These are phyloP conservation scores for Diaprepes abbreviatus DNA, from an alignment of 2,888 invertebrate genomes.

Conservation along the genomic window DNA sequence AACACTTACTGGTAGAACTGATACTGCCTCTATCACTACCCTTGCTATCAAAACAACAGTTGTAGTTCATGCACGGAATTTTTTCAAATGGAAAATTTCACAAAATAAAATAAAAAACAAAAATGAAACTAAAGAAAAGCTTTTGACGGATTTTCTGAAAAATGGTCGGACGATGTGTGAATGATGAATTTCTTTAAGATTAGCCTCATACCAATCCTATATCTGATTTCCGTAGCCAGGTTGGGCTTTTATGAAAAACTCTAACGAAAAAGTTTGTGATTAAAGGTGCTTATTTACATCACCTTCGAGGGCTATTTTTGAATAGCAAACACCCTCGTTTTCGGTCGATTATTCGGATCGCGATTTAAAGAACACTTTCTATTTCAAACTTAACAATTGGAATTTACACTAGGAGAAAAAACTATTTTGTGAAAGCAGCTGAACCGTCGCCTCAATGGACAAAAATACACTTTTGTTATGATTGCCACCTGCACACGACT, in stretches of 20 bases:
- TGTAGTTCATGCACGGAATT: constrained; percentile 44
- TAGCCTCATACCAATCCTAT: constrained; percentile 84
- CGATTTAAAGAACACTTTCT: constrained; percentile 1
- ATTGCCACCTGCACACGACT: background rate
- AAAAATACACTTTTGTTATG: constrained; percentile 11
- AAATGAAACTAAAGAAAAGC: constrained; percentile 49
- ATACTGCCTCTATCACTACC: constrained; percentile 13
- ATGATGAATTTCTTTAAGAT: constrained; percentile 80
- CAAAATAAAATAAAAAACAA: background rate
- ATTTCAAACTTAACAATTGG: background rate
- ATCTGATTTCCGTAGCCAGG: constrained; percentile 73
- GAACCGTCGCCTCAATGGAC: background rate
- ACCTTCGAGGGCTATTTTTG: background rate
- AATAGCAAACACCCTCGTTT: background rate
- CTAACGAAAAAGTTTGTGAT: background rate
- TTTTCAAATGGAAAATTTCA: background rate
- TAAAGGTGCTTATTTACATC: constrained; percentile 19
- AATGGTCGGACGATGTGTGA: constrained; percentile 84
- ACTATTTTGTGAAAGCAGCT: background rate
- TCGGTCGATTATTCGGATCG: background rate
- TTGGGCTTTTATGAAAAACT: constrained; percentile 61
- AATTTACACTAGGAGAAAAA: background rate
- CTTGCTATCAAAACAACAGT: constrained; percentile 36
- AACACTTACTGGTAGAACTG: constrained; percentile 42
- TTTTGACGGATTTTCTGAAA: constrained; percentile 71